Base-by-base conservation (phyloP, 2,797 vertebrate genomes). In the Lutjanus campechanus region DNA sequence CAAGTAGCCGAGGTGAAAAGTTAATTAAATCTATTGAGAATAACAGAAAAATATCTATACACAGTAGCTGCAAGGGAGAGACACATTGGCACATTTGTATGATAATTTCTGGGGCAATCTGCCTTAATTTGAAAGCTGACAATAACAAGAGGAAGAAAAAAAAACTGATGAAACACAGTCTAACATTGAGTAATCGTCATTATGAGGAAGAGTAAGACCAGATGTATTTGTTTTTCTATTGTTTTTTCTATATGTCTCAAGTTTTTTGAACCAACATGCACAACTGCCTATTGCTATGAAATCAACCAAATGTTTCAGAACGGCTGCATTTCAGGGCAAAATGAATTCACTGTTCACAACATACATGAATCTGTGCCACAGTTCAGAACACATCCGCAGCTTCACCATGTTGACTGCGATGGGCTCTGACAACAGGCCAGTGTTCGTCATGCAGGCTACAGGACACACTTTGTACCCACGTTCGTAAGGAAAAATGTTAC, bases 21-120 rank as follows among this genome's bases (percentile, higher is more conserved):
- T 68, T 81, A 83, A 88, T 79, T 69, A 54, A 67, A 73, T 72
- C 44, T 77, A 79, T 67, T 62, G 62, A 71, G 25, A 55, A 63
- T 15, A 46, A 80, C 40, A 29, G 40, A 82, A 70, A 84, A 70
- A 67, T 41, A 77, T 67, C 13, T 16, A 17, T 2, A 40, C 41
- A 54, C 41, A 49, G 58, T n/a, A 25, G 47, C 43, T 20, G 43
- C 11, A 25, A 71, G 61, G 17, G 10, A 71, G 13, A 56, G 60
- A 62, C 43, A 51, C 15, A 25, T 5, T 22, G 41, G 11, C 20
- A 8, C 11, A 22, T 56, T 69, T 63, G 53, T 17, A 40, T 47
- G 11, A 73, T 71, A 6, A 58, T 63, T 80, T 64, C n/a, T n/a
- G 20, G 19, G 22, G 12, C 9, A 3, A 54, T 20, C 29, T 44